These are phyloP conservation scores for Papilio dardanus DNA, from an alignment of 1,140 invertebrate genomes.

Conservation along the genomic window DNA sequence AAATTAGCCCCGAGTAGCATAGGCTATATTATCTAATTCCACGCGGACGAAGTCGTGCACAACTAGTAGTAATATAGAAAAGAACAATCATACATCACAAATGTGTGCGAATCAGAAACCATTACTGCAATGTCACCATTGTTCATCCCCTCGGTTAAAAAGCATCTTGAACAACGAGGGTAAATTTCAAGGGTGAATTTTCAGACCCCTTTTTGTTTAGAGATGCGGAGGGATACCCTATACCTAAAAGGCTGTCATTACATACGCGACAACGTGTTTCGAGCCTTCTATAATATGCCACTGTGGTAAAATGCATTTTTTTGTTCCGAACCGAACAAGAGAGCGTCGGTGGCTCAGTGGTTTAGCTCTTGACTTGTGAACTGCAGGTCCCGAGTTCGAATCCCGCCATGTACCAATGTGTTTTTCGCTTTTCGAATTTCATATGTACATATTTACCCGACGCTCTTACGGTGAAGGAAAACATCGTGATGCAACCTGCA, in stretches of 20 bases:
- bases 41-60: too few species aligned
- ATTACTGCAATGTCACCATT: slow-evolving; percentile 11
- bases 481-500: too few species aligned
- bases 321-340: not conserved
- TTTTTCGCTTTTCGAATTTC: too few species aligned
- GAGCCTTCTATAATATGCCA: not conserved
- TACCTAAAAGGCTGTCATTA: slow-evolving; percentile 18
- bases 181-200: slow-evolving; percentile 17
- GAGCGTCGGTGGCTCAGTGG: too few species aligned
- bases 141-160: slow-evolving; percentile 7
- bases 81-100: not conserved
- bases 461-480: too few species aligned
- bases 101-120: slow-evolving; percentile 16
- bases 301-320: not conserved
- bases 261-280: not conserved
- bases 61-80: not conserved
- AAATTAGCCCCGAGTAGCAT: too few species aligned
- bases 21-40: too few species aligned
- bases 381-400: too few species aligned
- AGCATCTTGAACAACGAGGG: slow-evolving; percentile 21
- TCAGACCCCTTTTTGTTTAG: slow-evolving; percentile 25
- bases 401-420: too few species aligned
- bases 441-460: too few species aligned
- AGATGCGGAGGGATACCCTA: slow-evolving; percentile 20
- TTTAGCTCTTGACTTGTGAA: too few species aligned